Base-by-base conservation (phyloP, 2,797 vertebrate species). In the Rhyacichthys aspro region DNA sequence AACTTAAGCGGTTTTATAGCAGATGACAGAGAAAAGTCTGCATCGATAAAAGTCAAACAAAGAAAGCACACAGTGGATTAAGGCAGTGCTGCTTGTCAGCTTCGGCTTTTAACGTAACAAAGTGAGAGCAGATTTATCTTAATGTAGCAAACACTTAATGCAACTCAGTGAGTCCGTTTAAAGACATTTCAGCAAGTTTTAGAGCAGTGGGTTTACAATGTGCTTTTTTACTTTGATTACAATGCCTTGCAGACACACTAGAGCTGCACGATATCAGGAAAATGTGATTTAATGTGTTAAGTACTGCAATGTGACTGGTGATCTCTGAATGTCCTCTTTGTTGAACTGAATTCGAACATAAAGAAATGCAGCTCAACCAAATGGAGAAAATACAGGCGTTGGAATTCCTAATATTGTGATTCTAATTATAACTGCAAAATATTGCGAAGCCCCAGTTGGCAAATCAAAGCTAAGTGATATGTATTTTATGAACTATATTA, bases 61-160 rank as follows among this genome's bases (percentile, higher is more conserved):
- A 83, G 67, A 70, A 72, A 54, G 76, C 67, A 36, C 41, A 41
- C 62, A 80, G 76, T 71, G 72, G 78, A 81, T 65, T 77, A 61
- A 11, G 45, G 79, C 62, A 68, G 38, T 67, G 76, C 74, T 76
- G 71, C 63, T 79, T 71, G 67, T 85, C 79, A 79, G 59, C 50
- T 43, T 4, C 1, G 55, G 74, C 79, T 83, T 84, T 84, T 85
- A 88, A 83, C 81, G 37, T 46, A 56, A 73, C 67, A 62, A 43
- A 67, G 72, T 67, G 76, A 80, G 81, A 80, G 76, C 67, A 38
- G 72, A 82, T 90, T 88, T 75, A 87, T 89, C 81, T 81, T 80
- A 81, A 85, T 86, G 73, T 69, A 78, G 76, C 45, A 54, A 85
- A 79, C 49, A 19, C 76, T 75, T 81, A 70, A 83, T 73, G 61